Evolutionary conservation across 2,888 invertebrate genomes (phyloP).

Genomic region (Tipula confusa): DNA sequence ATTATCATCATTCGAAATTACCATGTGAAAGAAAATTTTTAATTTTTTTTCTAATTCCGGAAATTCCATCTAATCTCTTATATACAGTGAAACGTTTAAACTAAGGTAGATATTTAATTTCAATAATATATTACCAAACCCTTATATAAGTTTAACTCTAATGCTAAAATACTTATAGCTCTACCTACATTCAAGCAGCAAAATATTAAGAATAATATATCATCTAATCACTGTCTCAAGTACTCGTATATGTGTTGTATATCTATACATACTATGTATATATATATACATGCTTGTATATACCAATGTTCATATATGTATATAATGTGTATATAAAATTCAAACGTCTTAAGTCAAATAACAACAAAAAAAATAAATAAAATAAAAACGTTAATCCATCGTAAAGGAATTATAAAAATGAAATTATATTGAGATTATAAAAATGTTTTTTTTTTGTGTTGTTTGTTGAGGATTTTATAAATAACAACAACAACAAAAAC

Average conservation of each 20-base stretch:
- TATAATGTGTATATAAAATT: neutral
- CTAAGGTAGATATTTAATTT: neutral
- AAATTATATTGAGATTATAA: slow-evolving; percentile 25
- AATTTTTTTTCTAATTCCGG: neutral
- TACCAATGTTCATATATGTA: neutral
- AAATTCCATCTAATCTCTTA: neutral
- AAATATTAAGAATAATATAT: neutral
- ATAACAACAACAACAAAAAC: neutral
- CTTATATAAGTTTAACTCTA: neutral
- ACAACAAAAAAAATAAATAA: neutral
- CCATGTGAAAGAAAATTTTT: neutral
- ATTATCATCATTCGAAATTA: neutral
- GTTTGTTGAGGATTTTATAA: slow-evolving; percentile 25
- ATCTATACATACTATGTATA: neutral
- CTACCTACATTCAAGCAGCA: neutral
- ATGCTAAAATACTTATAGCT: no score
- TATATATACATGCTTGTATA: neutral
- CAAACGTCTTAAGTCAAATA: slow-evolving; percentile 20
- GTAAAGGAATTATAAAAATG: slow-evolving; percentile 20
- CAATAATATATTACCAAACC: neutral
- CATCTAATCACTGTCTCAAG: slow-evolving; percentile 3
- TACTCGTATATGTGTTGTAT: neutral
- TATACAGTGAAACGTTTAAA: slow-evolving; percentile 7
- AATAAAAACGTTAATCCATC: slow-evolving; percentile 12
- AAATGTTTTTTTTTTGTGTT: neutral